Evolutionary conservation across 1,140 invertebrate species (phyloP).

Genomic region (Drosophila ficusphila): DNA sequence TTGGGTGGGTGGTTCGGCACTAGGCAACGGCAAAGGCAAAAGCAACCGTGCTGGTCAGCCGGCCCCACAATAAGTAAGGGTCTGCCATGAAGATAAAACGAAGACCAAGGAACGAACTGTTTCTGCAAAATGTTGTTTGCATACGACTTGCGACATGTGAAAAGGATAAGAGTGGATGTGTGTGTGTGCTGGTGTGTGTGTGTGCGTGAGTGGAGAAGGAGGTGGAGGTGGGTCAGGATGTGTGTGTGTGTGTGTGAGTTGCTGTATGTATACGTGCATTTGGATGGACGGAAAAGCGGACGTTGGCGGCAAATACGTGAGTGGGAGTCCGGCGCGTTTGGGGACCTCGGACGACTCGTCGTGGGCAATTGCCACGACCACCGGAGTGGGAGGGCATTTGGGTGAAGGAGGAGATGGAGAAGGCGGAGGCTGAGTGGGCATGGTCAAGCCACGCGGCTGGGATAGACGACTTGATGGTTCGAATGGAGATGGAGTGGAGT

Average conservation of each 20-base stretch:
- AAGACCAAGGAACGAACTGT: conserved; percentile 84
- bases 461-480: conserved; percentile 78
- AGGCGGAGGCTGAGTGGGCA: conserved; percentile 21
- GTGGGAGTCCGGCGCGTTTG: conserved; percentile 78
- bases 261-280: conserved; percentile 39
- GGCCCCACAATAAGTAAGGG: conserved; percentile 80
- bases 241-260: conserved; percentile 6
- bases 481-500: conserved; percentile 45
- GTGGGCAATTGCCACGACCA: conserved; percentile 76
- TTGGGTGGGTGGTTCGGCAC: conserved; percentile 37
- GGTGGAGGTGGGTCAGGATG: not conserved
- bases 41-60: conserved; percentile 69
- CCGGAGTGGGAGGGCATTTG: conserved; percentile 29
- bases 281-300: conserved; percentile 66
- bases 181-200: conserved; percentile 29
- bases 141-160: conserved; percentile 84
- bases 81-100: conserved; percentile 84
- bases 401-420: conserved; percentile 53
- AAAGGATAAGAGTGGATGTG: conserved; percentile 76
- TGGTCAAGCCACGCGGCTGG: conserved; percentile 80
- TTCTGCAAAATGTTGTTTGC: conserved; percentile 84
- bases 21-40: conserved; percentile 24
- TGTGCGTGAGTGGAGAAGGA: not conserved
- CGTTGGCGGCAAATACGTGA: conserved; percentile 78
- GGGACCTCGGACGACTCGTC: conserved; percentile 76